Base-by-base conservation (phyloP, 92 coral and sea anemone genomes). In the Zoanthus sansibaricus region DNA sequence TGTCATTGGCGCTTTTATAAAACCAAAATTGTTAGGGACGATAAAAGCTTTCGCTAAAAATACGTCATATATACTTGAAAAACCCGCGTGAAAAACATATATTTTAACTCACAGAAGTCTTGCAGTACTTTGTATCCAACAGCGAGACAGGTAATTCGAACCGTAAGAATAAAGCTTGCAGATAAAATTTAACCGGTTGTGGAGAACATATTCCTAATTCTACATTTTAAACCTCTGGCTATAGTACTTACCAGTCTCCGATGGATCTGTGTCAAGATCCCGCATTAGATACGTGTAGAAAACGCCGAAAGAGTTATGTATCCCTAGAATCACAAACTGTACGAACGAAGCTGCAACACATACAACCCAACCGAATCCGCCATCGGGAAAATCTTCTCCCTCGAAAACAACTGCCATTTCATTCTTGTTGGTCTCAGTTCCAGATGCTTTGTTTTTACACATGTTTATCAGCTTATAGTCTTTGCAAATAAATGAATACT, bases 241-340 rank as follows among this genome's bases (percentile, higher is more conserved):
- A 1, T 1, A 25, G 14, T 17, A 32, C 79, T n/a, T 89, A 94
- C 98, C 98, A 78, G 95, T 91, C 20, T 92, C 98, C 15, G 95
- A 86, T 0, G 95, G 92, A 30, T 82, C 86, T 4, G 88, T 85
- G n/a, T 83, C n/a, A 1, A 94, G 71, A 54, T 96, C 98, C 37
- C 58, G 75, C 93, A 94, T 89, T 5, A 96, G 61, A 87, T 91
- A 87, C 6, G 93, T 84, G 86, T 93, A 96, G 66, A 94, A 72
- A 21, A 95, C 78, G 6, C 98, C 98, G 86, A 93, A 96, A 32
- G 94, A 94, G 87, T 96, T 96, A 44, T 96, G 98, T 77, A 94
- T 93, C 14, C 98, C 98, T 58, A 96, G 77, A 9, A 96, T 91
- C 5, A 96, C 77, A 20, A 96, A 96, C 58, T 96, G 98, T 3